Conservation (phyloP, 2,888 invertebrate species). For the Cephus pygmeus region DNA sequence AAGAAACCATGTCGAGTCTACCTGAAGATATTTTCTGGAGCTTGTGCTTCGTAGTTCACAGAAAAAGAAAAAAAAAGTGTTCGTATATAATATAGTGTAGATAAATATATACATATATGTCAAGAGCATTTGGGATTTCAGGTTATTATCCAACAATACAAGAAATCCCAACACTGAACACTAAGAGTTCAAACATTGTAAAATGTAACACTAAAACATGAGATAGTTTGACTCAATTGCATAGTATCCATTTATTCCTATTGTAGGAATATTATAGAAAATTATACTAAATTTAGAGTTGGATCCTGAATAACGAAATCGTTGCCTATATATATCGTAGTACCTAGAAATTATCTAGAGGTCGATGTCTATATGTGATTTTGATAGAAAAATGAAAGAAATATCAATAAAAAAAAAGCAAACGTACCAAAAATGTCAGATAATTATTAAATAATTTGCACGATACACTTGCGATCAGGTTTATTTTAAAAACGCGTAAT, state of each 20-base stretch:
- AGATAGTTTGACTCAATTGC: too few species aligned
- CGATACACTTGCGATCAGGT: background rate
- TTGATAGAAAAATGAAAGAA: background rate
- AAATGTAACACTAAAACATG: background rate
- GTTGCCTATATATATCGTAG: conserved; percentile 1
- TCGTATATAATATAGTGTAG: background rate
- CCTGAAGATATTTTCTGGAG: background rate
- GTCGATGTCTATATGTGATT: conserved; percentile 2
- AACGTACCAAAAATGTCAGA: background rate
- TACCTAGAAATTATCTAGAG: background rate
- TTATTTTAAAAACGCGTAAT: background rate
- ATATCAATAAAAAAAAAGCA: background rate
- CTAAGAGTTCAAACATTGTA: background rate
- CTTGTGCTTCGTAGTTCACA: background rate
- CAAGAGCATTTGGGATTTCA: background rate
- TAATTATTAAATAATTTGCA: background rate
- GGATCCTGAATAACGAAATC: background rate
- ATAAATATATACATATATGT: background rate
- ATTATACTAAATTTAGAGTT: background rate
- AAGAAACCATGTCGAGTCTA: background rate
- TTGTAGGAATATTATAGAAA: background rate
- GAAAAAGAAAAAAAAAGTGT: background rate
- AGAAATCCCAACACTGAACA: background rate
- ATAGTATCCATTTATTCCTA: background rate
- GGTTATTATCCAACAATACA: background rate